Base-by-base conservation (phyloP, 2,797 vertebrate species). In the Nyctalus aviator region DNA sequence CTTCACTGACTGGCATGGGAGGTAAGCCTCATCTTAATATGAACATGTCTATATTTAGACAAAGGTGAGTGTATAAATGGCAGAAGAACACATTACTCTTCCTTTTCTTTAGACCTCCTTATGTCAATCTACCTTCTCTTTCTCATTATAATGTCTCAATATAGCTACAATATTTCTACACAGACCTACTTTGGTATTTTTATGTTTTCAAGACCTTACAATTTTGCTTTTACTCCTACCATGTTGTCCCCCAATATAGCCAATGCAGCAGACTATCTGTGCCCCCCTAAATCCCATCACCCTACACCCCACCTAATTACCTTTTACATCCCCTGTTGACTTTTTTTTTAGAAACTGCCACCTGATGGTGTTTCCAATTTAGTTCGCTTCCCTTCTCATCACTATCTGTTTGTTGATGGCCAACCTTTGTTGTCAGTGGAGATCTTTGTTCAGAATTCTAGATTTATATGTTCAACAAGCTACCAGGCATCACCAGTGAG, bases 1-100 rank as follows among this genome's bases (percentile, higher is more conserved):
- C 44, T 44, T 94, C 68, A 83, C 13, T 78, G 50, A 62, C 17
- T 37, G 8, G 32, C 12, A 41, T 83, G n/a, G 59, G n/a, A 92
- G 48, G 62, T 48, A 90, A 89, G n/a, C 17, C 30, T 89, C 79
- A 37, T 46, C 17, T 96, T 89, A 94, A 95, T 93, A 59, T 8
- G 12, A 87, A 88, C 7, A 4, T 37, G 9, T 41, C 10, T 83
- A 37, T 59, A 68, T 76, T 83, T 66, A 93, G 79, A 88, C 27
- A 79, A 90, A 90, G 44, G 10, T 57, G 20, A 57, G 12, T 66
- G 37, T 35, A 25, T 71, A 64, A 85, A 83, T 50, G 30, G 30
- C 1, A 41, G 72, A 2, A 68, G 59, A 78, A 11, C 17, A 50
- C n/a, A 62, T 48, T 55, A 37, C 17, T n/a, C 64, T 91, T 85